Evolutionary conservation across 2,113 vertebrate genomes (phyloP).

Genomic region (Regulus satrapa): DNA sequence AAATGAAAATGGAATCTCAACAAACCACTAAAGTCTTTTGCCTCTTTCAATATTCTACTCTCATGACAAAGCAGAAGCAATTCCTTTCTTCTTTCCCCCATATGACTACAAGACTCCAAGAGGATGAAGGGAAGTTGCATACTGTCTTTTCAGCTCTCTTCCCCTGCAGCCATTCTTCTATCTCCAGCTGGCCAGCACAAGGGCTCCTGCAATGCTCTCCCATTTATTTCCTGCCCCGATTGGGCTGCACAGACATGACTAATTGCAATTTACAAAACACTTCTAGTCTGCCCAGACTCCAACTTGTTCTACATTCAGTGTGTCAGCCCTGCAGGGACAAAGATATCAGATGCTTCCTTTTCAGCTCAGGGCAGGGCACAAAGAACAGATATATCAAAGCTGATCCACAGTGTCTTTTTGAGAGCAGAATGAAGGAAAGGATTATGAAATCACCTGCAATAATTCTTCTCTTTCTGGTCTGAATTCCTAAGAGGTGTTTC

Average conservation of each 20-base stretch:
- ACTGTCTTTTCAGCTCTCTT: not conserved
- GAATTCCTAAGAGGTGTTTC: conserved; percentile 35
- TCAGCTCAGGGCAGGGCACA: not conserved
- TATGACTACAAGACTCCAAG: not conserved
- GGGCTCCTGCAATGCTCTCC: not conserved
- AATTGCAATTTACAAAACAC: not conserved
- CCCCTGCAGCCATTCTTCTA: not conserved
- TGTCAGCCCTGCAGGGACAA: not conserved
- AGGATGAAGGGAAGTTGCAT: not conserved
- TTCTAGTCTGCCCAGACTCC: not conserved
- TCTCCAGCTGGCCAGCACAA: not conserved
- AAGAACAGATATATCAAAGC: not conserved
- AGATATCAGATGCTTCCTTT: not conserved
- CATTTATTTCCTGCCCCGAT: not conserved
- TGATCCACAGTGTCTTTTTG: not conserved
- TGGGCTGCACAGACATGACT: not conserved
- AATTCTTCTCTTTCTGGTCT: conserved; percentile 38
- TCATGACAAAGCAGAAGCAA: not conserved
- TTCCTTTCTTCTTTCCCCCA: not conserved
- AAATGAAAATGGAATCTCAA: not conserved
- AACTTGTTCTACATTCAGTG: not conserved
- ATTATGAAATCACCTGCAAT: conserved; percentile 14
- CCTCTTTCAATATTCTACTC: not conserved
- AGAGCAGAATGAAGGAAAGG: not conserved
- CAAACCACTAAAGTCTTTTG: not conserved